Evolutionary conservation across 2,888 invertebrate species (phyloP), one percentile per base, ranked within the genome.

Genomic region (Stegophylla sp.): DNA sequence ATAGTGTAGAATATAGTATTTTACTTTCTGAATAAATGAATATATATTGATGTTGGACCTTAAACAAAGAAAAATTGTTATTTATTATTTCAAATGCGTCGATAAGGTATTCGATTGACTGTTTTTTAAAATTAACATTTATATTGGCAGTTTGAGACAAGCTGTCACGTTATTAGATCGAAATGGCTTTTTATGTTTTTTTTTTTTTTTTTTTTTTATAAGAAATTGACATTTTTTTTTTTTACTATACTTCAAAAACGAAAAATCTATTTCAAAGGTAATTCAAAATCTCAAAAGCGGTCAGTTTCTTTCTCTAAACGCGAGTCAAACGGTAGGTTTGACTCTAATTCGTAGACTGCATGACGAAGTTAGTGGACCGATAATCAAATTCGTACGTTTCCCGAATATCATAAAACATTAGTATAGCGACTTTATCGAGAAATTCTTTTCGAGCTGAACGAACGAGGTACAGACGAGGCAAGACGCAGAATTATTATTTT

Each of bases 121-220:
- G 41, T 12, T 64, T 7, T 63, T 77, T 43, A 23, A 67, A 77
- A 77, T 77, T 77, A 77, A 43, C 77, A 77, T 77, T 77, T 77
- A 77, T 67, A 77, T 67, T 77, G 77, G 28, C 28, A 77, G 20
- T 17, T 51, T 20, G 1, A 74, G 75, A 64, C 41, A 75, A 75
- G 64, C 64, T 64, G 51, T 75, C 51, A 64, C 41, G 12, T 64
- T 64, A 73, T 48, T 28, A 3, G 13, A 20, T n/a, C 13, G 64
- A 64, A 41, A 53, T 3, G 12, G 51, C 51, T 51, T 64, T n/a
- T 61, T n/a, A n/a, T n/a, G n/a, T n/a, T n/a, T 61, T 45, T 61
- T 12, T 34, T 26, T 26, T 63, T 20, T 73, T 26, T 26, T n/a
- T 20, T 1, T 61, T 28, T 53, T 34, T 74, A 41, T n/a, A 41